phyloP scores from a whole-genome alignment of 2,113 vertebrate species.

The Daphoenositta chrysoptera region DNA sequence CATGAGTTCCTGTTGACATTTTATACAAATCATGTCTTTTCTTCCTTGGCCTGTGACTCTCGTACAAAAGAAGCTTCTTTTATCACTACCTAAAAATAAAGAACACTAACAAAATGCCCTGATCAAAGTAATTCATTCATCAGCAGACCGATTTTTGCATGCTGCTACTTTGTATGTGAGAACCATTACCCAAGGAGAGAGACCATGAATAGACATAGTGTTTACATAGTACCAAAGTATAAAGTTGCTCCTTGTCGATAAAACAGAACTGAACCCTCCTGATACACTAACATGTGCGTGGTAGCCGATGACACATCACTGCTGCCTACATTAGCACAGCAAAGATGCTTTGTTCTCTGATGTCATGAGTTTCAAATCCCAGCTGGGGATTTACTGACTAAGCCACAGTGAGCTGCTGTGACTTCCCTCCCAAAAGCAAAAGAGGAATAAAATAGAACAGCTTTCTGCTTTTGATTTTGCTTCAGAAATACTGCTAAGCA shows the following conservation, averaged over 20 bases:
- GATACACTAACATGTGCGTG: conserved; percentile 28
- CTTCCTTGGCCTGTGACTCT: background rate
- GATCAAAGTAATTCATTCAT: conserved; percentile 56
- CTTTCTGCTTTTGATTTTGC: conserved; percentile 26
- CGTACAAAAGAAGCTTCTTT: background rate
- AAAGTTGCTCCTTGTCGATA: conserved; percentile 69
- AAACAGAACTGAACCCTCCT: conserved; percentile 54
- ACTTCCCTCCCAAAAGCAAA: conserved; percentile 36
- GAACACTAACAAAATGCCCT: conserved; percentile 15
- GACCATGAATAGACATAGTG: conserved; percentile 68
- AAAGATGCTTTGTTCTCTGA: conserved; percentile 66
- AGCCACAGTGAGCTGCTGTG: conserved; percentile 52
- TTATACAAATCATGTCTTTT: background rate
- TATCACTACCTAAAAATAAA: conserved; percentile 20
- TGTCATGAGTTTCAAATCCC: conserved; percentile 61
- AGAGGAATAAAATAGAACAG: conserved; percentile 32
- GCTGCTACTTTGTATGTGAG: conserved; percentile 64
- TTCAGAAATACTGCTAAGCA: background rate
- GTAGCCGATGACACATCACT: conserved; percentile 44
- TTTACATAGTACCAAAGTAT: conserved; percentile 70
- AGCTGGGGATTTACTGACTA: conserved; percentile 68
- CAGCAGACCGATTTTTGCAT: conserved; percentile 47
- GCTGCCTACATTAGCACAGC: conserved; percentile 47
- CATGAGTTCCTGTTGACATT: background rate
- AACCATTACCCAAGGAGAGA: conserved; percentile 52